Evolutionary conservation across 2,888 invertebrate genomes (phyloP).

Genomic region (Aleiodes alternator): DNA sequence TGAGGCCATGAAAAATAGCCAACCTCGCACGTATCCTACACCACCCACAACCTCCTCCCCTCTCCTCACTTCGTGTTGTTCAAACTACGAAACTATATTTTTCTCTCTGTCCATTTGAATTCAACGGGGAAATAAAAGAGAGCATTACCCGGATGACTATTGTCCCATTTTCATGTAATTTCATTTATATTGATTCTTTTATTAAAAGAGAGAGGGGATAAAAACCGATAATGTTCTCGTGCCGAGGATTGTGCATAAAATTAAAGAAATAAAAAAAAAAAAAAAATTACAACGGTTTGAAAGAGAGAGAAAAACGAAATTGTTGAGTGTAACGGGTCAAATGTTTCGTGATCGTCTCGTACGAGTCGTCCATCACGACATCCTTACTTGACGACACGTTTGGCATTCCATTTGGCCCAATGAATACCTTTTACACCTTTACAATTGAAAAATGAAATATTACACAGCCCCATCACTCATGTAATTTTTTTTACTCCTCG

Average conservation of each 20-base stretch:
- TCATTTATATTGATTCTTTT: slow-evolving; percentile 17
- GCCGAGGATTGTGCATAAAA: slow-evolving; percentile 39
- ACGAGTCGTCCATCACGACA: slow-evolving; percentile 67
- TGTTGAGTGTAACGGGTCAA: slow-evolving; percentile 67
- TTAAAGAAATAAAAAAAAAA: slow-evolving; percentile 23
- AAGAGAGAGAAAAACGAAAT: slow-evolving; percentile 2
- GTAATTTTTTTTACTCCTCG: not conserved
- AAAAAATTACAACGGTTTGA: not conserved
- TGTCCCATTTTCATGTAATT: slow-evolving; percentile 36
- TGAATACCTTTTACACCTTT: slow-evolving; percentile 25
- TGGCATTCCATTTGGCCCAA: slow-evolving; percentile 51
- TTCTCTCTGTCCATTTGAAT: slow-evolving; percentile 14
- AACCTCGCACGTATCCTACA: slow-evolving; percentile 51
- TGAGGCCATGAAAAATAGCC: slow-evolving; percentile 64
- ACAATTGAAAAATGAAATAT: slow-evolving; percentile 7
- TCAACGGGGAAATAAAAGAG: not conserved
- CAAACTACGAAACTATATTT: slow-evolving; percentile 7
- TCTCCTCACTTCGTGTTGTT: slow-evolving; percentile 8
- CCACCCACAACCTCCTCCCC: too few relatives aligned
- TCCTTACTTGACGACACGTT: slow-evolving; percentile 47
- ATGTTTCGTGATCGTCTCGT: slow-evolving; percentile 71
- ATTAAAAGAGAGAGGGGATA: not conserved
- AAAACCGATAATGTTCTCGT: slow-evolving; percentile 47
- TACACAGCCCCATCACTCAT: not conserved
- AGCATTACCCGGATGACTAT: slow-evolving; percentile 42